Evolutionary conservation across 2,888 invertebrate genomes (phyloP).

Genomic region (Myopa tessellatipennis): DNA sequence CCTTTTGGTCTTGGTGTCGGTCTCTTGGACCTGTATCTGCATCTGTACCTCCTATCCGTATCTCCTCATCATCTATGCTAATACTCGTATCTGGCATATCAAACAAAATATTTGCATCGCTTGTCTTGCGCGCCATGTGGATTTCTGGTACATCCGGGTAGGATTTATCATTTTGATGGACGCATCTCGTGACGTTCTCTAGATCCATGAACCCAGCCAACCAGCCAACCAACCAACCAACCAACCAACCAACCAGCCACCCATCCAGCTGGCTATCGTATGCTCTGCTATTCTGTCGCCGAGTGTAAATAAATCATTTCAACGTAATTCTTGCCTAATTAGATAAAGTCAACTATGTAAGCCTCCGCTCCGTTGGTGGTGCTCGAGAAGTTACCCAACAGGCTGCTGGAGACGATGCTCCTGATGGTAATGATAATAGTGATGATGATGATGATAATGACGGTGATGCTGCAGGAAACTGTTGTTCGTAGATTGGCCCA

Average conservation of each 20-base stretch:
- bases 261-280: background rate
- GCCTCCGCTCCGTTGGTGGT: background rate
- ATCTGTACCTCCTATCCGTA: background rate
- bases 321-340: slow-evolving; percentile 50
- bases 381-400: background rate
- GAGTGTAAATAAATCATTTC: slow-evolving; percentile 47
- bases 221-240: background rate
- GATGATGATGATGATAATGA: background rate
- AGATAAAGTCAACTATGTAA: slow-evolving; percentile 50
- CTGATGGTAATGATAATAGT: background rate
- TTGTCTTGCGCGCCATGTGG: background rate
- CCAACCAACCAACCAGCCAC: background rate
- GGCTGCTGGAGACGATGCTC: background rate
- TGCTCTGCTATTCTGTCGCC: background rate
- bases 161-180: slow-evolving; percentile 46
- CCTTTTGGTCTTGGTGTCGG: background rate
- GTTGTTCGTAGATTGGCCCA: slow-evolving; percentile 47
- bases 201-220: background rate
- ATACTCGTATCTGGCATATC: background rate
- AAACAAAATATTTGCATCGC: slow-evolving; percentile 5
- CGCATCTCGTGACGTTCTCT: slow-evolving; percentile 14
- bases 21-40: background rate
- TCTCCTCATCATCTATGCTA: background rate
- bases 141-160: slow-evolving; percentile 7
- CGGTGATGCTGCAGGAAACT: background rate